Percentiles rank a stretch among this genome's conserved stretches.
These are phyloP conservation scores for Stomorhina lunata DNA, from an alignment of 2,888 invertebrate species.

Conservation along the genomic window DNA sequence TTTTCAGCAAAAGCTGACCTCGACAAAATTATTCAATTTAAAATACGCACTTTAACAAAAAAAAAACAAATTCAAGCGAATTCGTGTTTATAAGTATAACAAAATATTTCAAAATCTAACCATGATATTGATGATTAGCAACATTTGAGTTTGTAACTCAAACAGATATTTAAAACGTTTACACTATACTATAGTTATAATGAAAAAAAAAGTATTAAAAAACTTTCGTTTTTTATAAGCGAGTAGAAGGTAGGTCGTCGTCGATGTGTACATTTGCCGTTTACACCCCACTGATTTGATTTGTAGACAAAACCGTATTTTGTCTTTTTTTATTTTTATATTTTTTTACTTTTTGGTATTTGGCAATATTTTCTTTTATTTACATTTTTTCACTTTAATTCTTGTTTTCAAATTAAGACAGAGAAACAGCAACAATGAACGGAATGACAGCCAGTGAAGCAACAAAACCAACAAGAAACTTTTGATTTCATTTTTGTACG, in stretches of 20 bases:
- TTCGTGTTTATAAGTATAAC: too few species aligned
- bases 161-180: conserved; percentile 8
- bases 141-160: neutral
- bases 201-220: neutral
- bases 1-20: too few species aligned
- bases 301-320: conserved; percentile 38
- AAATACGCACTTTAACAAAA: conserved; percentile 14
- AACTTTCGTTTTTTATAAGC: conserved; percentile 41
- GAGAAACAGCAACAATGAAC: neutral
- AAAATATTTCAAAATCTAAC: conserved; percentile 15
- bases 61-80: too few species aligned
- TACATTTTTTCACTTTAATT: conserved; percentile 33
- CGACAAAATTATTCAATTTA: too few species aligned
- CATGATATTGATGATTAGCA: conserved; percentile 37
- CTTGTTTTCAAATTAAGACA: conserved; percentile 48
- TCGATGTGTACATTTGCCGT: neutral
- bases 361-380: conserved; percentile 14
- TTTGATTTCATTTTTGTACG: conserved; percentile 63
- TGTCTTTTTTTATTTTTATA: conserved; percentile 9
- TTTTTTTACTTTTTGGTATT: neutral
- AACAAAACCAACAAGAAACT: conserved; percentile 26
- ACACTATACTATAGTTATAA: neutral
- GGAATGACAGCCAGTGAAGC: conserved; percentile 1
- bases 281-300: conserved; percentile 40
- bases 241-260: too few species aligned